Base-by-base conservation (phyloP, 2,797 vertebrate species). In the Limosa lapponica region DNA sequence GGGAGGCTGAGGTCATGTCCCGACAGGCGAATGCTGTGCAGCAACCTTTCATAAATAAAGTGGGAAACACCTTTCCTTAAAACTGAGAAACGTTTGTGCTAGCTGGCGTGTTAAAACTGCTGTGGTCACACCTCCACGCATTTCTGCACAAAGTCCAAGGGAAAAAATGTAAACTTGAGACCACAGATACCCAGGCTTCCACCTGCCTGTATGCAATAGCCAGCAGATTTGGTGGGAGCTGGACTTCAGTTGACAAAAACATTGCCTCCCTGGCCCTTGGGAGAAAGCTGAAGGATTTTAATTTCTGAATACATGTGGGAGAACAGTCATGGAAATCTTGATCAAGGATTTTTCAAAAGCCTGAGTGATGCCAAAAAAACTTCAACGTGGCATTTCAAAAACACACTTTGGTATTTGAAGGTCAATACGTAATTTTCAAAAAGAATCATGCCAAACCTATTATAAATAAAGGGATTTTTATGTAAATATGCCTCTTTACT, bases 151-250 rank as follows among this genome's bases (percentile, higher is more conserved):
- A 89, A 62, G 4, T 14, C 32, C 28, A 15, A 51, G 51, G 58
- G 32, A 91, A 90, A 91, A 90, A 82, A 79, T 69, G 58, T 87
- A 79, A 93, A 73, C 54, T 52, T 66, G 11, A 41, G 54, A 49
- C 24, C 39, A 32, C 32, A 75, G n/a, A 39, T 44, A 66, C 22
- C 62, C 70, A 58, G 43, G 17, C 34, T n/a, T 92, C 73, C 44
- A 44, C 32, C 55, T 82, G 36, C 41, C 34, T 65, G 2, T 43
- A 1, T 34, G 30, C 0, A 0, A 61, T 22, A 65, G 46, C 41
- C 82, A 66, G 49, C 43, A 82, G 14, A 62, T 72, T 87, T 4
- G 2, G 22, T 72, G 28, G 81, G 48, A 84, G 11, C 11, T 77
- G 64, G 57, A 30, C 27, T 58, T 70, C 22, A 43, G 10, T 34